Conservation (phyloP, 2,888 invertebrate species). For the Tiphia femorata region DNA sequence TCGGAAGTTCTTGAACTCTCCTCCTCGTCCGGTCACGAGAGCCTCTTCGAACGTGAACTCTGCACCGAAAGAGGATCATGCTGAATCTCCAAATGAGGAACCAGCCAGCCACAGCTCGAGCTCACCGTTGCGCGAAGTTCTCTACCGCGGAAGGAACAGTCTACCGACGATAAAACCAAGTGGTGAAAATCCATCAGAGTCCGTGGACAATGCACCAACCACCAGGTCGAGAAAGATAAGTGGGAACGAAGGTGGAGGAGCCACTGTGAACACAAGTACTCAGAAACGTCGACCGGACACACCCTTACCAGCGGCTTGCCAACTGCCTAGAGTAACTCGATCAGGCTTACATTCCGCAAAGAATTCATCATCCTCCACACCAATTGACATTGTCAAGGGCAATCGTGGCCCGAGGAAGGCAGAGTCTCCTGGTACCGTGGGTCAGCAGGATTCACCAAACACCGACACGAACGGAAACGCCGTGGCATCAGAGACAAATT, state of each 20-base stretch:
- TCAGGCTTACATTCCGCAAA: slow-evolving; percentile 28
- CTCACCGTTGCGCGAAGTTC: no score
- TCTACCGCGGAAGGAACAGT: no score
- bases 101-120: no score
- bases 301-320: slow-evolving; percentile 50
- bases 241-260: slow-evolving; percentile 7
- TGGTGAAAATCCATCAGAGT: no score
- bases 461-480: slow-evolving; percentile 38
- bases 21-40: no score
- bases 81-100: no score
- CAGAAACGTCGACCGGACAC: slow-evolving; percentile 55
- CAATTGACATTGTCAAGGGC: slow-evolving; percentile 3
- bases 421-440: slow-evolving; percentile 13
- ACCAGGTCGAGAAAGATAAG: slow-evolving; percentile 5
- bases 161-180: no score
- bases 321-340: slow-evolving; percentile 35
- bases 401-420: slow-evolving; percentile 14
- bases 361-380: slow-evolving; percentile 4
- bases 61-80: no score
- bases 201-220: no score
- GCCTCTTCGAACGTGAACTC: no score
- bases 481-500: slow-evolving; percentile 19
- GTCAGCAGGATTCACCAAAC: slow-evolving; percentile 7
- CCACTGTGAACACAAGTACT: slow-evolving; percentile 1
- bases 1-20: no score